Percentiles rank a stretch among this genome's conserved stretches.
phyloP scores from a whole-genome alignment of 2,888 invertebrate genomes.

The Timandra comae region DNA sequence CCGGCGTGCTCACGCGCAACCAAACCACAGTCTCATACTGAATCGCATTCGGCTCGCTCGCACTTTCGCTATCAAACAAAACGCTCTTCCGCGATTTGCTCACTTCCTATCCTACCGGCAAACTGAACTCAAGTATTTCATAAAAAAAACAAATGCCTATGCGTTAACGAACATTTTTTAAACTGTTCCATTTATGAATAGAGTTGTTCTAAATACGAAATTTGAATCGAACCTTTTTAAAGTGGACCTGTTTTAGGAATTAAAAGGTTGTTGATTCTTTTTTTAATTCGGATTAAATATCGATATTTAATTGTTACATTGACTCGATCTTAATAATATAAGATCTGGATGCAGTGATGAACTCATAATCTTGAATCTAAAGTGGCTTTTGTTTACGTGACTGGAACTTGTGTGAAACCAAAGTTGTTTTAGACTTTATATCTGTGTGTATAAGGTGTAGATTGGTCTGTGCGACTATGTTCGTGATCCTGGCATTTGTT shows the following conservation, averaged over 20 bases:
- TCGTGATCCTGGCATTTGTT: constrained; percentile 67
- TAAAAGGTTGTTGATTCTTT: no score
- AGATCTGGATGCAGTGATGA: no score
- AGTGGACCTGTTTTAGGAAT: no score
- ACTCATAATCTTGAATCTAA: not conserved
- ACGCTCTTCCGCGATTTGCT: constrained; percentile 38
- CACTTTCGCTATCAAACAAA: constrained; percentile 66
- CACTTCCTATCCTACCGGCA: no score
- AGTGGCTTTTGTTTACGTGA: constrained; percentile 11
- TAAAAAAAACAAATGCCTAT: not conserved
- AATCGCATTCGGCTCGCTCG: constrained; percentile 53
- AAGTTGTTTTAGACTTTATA: constrained; percentile 11
- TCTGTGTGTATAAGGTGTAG: constrained; percentile 11
- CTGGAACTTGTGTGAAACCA: constrained; percentile 5
- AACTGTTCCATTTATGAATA: no score
- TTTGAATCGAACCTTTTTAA: no score
- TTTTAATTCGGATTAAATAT: no score
- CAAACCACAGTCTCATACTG: constrained; percentile 61
- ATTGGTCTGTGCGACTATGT: constrained; percentile 51
- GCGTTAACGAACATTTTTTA: no score
- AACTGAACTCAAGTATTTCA: no score
- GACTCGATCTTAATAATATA: no score
- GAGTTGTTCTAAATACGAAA: no score
- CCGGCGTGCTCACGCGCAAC: constrained; percentile 33
- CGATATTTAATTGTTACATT: no score